These are phyloP conservation scores for Caenorhabditis sp. DNA, from an alignment of 2,888 invertebrate genomes.

Conservation along the genomic window DNA sequence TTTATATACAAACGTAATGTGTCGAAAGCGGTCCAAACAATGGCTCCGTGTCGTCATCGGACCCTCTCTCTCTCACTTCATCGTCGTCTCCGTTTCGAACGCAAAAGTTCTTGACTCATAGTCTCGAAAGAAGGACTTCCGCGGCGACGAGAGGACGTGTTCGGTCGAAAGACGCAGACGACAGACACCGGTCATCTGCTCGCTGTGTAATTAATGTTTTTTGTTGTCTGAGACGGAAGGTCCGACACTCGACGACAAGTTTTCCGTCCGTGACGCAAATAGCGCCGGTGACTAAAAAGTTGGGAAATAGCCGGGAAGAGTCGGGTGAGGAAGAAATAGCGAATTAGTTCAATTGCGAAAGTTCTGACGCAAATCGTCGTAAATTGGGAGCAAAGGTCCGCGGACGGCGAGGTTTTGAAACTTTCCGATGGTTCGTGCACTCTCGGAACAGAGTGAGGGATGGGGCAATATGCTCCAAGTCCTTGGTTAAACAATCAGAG, in stretches of 20 bases:
- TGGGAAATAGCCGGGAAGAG: conserved; percentile 3
- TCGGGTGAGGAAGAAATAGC: background rate
- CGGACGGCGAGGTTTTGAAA: background rate
- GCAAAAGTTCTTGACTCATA: conserved; percentile 11
- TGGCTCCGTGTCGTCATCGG: conserved; percentile 29
- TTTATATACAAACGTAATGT: conserved; percentile 40
- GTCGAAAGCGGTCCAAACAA: conserved; percentile 35
- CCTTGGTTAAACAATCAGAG: too few relatives aligned
- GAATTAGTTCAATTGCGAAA: conserved; percentile 38
- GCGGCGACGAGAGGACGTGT: background rate
- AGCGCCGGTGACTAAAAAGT: conserved; percentile 35
- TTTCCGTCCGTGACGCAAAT: conserved; percentile 41
- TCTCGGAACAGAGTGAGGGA: too few relatives aligned
- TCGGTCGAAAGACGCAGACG: background rate
- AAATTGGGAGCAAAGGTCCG: conserved; percentile 2
- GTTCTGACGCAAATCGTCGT: conserved; percentile 8
- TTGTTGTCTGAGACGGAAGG: conserved; percentile 13
- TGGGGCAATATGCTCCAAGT: too few relatives aligned
- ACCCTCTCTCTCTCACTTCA: background rate
- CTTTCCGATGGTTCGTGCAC: too few relatives aligned
- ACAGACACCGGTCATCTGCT: conserved; percentile 32
- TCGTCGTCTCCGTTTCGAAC: background rate
- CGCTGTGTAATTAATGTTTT: conserved; percentile 41
- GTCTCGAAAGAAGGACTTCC: background rate
- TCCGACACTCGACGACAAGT: conserved; percentile 1